These are phyloP conservation scores for Idris sp. DNA, from an alignment of 1,140 invertebrate species.

Conservation along the genomic window DNA sequence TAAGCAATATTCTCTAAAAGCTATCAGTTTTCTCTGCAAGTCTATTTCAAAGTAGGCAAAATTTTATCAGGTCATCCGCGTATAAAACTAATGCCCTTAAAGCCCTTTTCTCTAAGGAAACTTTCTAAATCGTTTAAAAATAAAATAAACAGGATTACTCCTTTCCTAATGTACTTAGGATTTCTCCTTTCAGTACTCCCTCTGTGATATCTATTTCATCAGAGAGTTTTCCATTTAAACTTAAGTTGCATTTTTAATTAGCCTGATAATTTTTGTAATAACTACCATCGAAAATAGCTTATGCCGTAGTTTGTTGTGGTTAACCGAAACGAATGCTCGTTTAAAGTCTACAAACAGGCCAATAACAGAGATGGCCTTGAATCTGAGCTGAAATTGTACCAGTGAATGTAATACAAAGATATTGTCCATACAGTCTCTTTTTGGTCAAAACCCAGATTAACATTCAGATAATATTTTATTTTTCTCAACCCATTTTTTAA, in stretches of 20 bases:
- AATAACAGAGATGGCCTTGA: not conserved
- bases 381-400: not conserved
- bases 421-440: not conserved
- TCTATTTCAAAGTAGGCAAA: not conserved
- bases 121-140: constrained; percentile 53
- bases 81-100: constrained; percentile 8
- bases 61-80: not conserved
- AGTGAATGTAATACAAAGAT: constrained; percentile 2
- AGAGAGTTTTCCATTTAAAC: constrained; percentile 12
- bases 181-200: constrained; percentile 58
- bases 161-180: constrained; percentile 36
- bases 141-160: constrained; percentile 50
- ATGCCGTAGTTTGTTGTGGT: constrained; percentile 47
- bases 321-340: constrained; percentile 35
- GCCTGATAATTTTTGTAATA: constrained; percentile 49
- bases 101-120: constrained; percentile 9
- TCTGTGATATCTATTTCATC: constrained; percentile 24
- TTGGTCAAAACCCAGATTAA: not conserved
- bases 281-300: constrained; percentile 54
- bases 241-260: constrained; percentile 29
- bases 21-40: not conserved
- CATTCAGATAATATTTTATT: not conserved
- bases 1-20: not conserved
- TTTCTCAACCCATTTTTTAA: not conserved
- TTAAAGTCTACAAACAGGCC: constrained; percentile 4